Base-by-base conservation (phyloP, 1,140 invertebrate genomes). In the Tetraneura akinire region DNA sequence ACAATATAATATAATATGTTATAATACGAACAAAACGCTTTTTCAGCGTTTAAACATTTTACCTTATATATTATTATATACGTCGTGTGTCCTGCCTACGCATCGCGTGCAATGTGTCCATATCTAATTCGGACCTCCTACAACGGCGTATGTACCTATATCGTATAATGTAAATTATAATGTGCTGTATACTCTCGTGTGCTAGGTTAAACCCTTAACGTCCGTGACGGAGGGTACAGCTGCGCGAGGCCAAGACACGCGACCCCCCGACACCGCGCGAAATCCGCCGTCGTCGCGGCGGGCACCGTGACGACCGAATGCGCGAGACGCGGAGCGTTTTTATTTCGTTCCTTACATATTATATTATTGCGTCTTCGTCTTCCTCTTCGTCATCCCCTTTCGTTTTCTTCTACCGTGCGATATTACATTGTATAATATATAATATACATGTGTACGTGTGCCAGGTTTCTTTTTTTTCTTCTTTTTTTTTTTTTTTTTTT, bases 181-280 rank as follows among this genome's bases (percentile, higher is more conserved):
- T 37, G 8, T 37, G 32, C 8, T 37, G 8, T 37, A 37, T 37
- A 37, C 32, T n/a, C 37, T 37, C 42, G 37, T n/a, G 66, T 42
- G 68, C 18, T 32, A 42, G 57, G 74, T 62, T 78, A 78, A 78
- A 78, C 74, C 74, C 74, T 78, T 78, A 78, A 78, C 74, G 74
- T 78, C 74, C 74, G 74, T 78, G 74, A 78, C 74, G n/a, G 14
- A 62, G 74, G 74, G 74, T 78, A 78, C 74, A 76, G 73, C 74
- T 62, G 73, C 51, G 51, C 55, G 29, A 11, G 49, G 10, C 51
- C 74, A n/a, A 60, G 74, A 78, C 73, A 76, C 73, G 73, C 73
- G 73, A 76, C 73, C 73, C 73, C 73, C 51, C 73, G 29, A 57
- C 53, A 57, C 49, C 68, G 47, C 68, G 68, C 45, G 55, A 76